A percentile compares a stretch with the other conserved stretches of the same genome.
Evolutionary conservation across 2,113 vertebrate species (phyloP).

Genomic region (Peromyscus polionotus): DNA sequence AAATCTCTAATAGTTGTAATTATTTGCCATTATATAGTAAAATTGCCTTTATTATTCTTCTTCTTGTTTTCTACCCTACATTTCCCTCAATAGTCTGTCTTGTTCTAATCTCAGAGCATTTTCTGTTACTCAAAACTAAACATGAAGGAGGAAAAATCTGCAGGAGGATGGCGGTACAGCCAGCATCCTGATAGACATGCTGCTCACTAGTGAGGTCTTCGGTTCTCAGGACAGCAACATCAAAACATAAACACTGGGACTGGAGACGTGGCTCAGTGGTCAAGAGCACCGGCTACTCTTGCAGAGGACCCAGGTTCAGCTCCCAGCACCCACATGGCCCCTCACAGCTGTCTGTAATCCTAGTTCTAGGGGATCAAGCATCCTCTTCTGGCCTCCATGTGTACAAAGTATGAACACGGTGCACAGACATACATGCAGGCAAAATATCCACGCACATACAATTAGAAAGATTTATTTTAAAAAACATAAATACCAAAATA

Average conservation of each 20-base stretch:
- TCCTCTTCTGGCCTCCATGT: neutral
- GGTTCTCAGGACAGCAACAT: neutral
- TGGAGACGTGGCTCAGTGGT: neutral
- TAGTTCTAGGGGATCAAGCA: neutral
- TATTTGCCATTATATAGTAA: neutral
- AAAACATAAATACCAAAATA: neutral
- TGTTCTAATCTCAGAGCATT: neutral
- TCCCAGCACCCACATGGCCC: neutral
- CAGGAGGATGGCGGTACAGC: neutral
- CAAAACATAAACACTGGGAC: neutral
- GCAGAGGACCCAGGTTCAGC: neutral
- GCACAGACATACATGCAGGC: neutral
- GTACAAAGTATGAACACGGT: neutral
- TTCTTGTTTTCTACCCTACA: neutral
- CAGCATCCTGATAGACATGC: neutral
- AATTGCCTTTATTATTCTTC: neutral
- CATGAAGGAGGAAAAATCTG: neutral
- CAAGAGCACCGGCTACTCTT: neutral
- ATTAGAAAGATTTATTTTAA: too few species aligned
- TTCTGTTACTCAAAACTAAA: neutral
- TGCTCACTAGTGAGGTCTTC: accelerated
- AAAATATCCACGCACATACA: neutral
- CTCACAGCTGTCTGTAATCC: neutral
- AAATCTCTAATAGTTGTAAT: neutral
- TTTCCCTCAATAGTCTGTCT: neutral